phyloP scores from a whole-genome alignment of 2,888 invertebrate genomes.

The Coelopa pilipes region DNA sequence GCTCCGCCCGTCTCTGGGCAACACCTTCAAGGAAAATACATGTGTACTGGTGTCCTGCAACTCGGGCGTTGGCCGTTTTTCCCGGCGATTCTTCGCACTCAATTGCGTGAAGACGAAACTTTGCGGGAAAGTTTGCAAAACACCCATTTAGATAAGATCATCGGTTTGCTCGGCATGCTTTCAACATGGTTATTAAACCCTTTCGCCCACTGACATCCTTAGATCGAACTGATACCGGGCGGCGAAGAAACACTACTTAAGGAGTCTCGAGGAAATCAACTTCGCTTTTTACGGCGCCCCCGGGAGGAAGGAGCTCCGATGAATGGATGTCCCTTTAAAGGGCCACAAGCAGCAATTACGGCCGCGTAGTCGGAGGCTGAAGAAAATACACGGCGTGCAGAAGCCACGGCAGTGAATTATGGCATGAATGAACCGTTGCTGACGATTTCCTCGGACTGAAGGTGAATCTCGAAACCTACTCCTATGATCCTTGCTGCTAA shows the following conservation, averaged over 20 bases:
- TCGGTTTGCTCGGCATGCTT: constrained; percentile 13
- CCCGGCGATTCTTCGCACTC: not conserved
- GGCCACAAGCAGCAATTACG: too few relatives aligned
- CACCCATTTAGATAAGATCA: constrained; percentile 34
- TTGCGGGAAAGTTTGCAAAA: constrained; percentile 18
- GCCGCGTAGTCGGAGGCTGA: too few relatives aligned
- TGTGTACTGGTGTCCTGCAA: not conserved
- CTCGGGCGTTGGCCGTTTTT: not conserved
- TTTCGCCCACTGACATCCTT: constrained; percentile 34
- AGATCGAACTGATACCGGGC: constrained; percentile 28
- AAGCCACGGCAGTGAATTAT: too few relatives aligned
- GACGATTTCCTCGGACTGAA: too few relatives aligned
- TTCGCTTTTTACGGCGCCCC: constrained; percentile 10
- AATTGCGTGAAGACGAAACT: constrained; percentile 22
- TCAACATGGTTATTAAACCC: constrained; percentile 30
- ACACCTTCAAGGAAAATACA: not conserved
- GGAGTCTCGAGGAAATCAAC: constrained; percentile 27
- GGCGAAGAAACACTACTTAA: not conserved
- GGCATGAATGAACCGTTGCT: too few relatives aligned
- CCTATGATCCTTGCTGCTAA: too few relatives aligned
- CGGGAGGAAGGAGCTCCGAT: not conserved
- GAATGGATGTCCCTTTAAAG: too few relatives aligned
- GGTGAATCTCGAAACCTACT: too few relatives aligned
- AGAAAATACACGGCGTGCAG: too few relatives aligned
- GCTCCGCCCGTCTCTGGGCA: not conserved